These are phyloP conservation scores for Urosaurus nigricauda DNA, from an alignment of 2,797 vertebrate species.

Conservation along the genomic window DNA sequence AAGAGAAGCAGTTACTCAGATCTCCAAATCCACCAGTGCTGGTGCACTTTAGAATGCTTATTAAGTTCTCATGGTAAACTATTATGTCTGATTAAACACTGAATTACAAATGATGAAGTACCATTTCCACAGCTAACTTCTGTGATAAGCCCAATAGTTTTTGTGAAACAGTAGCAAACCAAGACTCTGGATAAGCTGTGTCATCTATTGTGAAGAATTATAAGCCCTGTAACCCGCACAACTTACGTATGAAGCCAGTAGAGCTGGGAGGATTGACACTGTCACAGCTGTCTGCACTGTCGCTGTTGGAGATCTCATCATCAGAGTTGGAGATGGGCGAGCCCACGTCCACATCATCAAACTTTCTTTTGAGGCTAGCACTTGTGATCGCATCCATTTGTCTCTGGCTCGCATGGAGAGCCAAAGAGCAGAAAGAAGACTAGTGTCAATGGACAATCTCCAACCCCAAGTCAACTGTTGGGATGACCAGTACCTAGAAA, in stretches of 20 bases:
- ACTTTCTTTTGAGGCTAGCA: conserved; percentile 91
- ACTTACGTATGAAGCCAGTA: conserved; percentile 89
- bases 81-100: neutral
- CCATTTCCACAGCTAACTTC: neutral
- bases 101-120: neutral
- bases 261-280: conserved; percentile 92
- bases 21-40: neutral
- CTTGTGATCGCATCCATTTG: conserved; percentile 91
- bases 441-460: neutral
- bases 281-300: conserved; percentile 96
- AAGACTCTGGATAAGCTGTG: neutral
- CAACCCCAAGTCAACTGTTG: conserved; percentile 50
- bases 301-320: conserved; percentile 95
- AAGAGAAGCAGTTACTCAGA: neutral
- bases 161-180: neutral
- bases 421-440: neutral
- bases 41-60: neutral
- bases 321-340: conserved; percentile 92
- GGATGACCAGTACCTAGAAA: conserved; percentile 56
- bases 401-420: conserved; percentile 81
- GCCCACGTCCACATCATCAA: conserved; percentile 91
- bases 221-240: neutral
- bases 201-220: neutral
- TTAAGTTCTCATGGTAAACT: neutral
- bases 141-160: neutral